Conservation (phyloP, 2,888 invertebrate genomes). For the Agrochola macilenta region DNA sequence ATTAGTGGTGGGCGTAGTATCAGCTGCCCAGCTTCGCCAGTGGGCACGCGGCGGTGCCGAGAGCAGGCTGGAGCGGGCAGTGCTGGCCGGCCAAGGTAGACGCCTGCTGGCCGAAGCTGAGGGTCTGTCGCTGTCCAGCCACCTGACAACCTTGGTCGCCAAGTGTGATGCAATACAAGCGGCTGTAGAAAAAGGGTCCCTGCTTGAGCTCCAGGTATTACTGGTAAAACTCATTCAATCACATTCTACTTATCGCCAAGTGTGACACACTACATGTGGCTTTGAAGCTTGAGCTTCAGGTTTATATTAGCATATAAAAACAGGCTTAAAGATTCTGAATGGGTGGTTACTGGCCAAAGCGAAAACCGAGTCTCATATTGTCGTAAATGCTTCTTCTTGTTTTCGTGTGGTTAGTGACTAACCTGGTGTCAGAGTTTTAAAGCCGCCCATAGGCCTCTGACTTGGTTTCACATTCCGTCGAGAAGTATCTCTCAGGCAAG, state of each 20-base stretch:
- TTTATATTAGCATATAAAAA: not conserved
- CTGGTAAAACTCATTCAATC: slow-evolving; percentile 68
- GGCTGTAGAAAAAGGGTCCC: slow-evolving; percentile 93
- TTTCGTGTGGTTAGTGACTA: too few relatives aligned
- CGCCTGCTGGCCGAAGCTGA: slow-evolving; percentile 82
- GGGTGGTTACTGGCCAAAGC: not conserved
- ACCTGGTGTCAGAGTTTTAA: too few relatives aligned
- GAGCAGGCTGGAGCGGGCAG: slow-evolving; percentile 85
- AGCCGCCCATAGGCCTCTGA: too few relatives aligned
- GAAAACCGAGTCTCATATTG: not conserved
- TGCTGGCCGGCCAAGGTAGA: slow-evolving; percentile 85
- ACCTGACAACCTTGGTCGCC: slow-evolving; percentile 92
- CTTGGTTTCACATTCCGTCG: too few relatives aligned
- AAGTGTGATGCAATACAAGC: slow-evolving; percentile 94
- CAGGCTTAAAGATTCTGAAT: not conserved
- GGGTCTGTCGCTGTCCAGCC: slow-evolving; percentile 76
- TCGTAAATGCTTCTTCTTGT: not conserved
- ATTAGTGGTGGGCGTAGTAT: slow-evolving; percentile 80
- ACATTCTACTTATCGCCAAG: not conserved
- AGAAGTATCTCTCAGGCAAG: too few relatives aligned
- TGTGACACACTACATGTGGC: not conserved
- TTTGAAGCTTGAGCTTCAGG: too few relatives aligned
- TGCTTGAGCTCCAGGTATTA: slow-evolving; percentile 92
- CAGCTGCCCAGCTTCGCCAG: slow-evolving; percentile 83
- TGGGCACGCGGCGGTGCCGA: slow-evolving; percentile 83